Evolutionary conservation across 2,113 vertebrate genomes (phyloP).

Genomic region (Pseudopodoces humilis): DNA sequence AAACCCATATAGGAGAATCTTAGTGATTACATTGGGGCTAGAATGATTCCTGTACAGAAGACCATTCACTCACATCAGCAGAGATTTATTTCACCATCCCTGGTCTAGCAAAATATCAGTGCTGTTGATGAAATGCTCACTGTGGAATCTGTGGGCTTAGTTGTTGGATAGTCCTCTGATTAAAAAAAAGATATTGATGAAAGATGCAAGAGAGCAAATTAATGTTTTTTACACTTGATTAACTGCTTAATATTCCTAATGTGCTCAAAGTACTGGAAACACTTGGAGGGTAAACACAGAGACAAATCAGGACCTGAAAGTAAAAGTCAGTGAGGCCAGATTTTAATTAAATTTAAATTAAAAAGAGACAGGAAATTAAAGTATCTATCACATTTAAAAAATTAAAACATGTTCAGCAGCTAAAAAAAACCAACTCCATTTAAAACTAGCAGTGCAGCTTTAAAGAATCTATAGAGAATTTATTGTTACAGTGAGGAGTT

Average conservation of each 20-base stretch:
- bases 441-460: neutral
- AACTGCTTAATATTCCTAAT: conserved; percentile 67
- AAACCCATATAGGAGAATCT: neutral
- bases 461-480: neutral
- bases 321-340: conserved; percentile 32
- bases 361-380: conserved; percentile 57
- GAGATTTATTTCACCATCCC: conserved; percentile 19
- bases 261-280: conserved; percentile 40
- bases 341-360: conserved; percentile 70
- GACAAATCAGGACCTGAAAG: conserved; percentile 26
- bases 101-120: neutral
- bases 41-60: neutral
- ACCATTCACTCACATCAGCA: neutral
- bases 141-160: neutral
- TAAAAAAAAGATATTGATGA: conserved; percentile 37
- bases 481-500: neutral
- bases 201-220: conserved; percentile 29
- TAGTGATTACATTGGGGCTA: neutral
- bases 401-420: neutral
- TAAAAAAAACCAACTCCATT: neutral
- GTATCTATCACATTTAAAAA: conserved; percentile 26
- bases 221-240: conserved; percentile 66
- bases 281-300: conserved; percentile 53
- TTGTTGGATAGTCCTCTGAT: conserved; percentile 19
- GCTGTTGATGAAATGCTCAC: conserved; percentile 22